Conservation (phyloP, 92 coral and sea anemone genomes). For the Zoanthus sociatus region DNA sequence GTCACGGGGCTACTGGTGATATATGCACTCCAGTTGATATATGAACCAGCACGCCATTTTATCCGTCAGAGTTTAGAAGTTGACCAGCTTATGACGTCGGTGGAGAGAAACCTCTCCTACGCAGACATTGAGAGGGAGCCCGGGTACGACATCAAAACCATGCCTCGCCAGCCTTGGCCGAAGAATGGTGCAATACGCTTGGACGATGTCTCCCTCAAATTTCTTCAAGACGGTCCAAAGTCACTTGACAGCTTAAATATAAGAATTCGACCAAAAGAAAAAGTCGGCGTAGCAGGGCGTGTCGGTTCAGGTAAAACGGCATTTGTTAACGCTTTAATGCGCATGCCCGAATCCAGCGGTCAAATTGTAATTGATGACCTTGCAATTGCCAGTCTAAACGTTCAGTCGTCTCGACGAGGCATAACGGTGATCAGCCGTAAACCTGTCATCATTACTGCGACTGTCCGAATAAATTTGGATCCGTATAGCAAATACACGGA, state of each 20-base stretch:
- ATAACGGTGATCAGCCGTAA: slow-evolving; percentile 77
- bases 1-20: slow-evolving; percentile 74
- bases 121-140: slow-evolving; percentile 78
- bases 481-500: slow-evolving; percentile 78
- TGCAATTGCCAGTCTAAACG: slow-evolving; percentile 65
- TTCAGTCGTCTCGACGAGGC: slow-evolving; percentile 84
- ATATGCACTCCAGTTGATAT: slow-evolving; percentile 79
- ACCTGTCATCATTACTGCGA: slow-evolving; percentile 75
- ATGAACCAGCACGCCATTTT: slow-evolving; percentile 81
- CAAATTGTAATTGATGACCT: slow-evolving; percentile 78
- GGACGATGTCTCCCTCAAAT: slow-evolving; percentile 69
- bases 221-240: slow-evolving; percentile 61
- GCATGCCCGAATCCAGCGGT: slow-evolving; percentile 83
- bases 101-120: slow-evolving; percentile 71
- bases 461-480: slow-evolving; percentile 81
- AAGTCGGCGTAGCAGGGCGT: slow-evolving; percentile 91
- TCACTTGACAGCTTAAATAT: slow-evolving; percentile 74
- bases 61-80: slow-evolving; percentile 79
- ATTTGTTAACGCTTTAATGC: slow-evolving; percentile 75
- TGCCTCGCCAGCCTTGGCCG: slow-evolving; percentile 90
- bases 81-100: slow-evolving; percentile 84
- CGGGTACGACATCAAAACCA: slow-evolving; percentile 77
- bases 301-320: slow-evolving; percentile 88
- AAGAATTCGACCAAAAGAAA: slow-evolving; percentile 73
- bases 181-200: slow-evolving; percentile 73